Evolutionary conservation across 1,140 invertebrate species (phyloP).

Genomic region (Drosophila teissieri): DNA sequence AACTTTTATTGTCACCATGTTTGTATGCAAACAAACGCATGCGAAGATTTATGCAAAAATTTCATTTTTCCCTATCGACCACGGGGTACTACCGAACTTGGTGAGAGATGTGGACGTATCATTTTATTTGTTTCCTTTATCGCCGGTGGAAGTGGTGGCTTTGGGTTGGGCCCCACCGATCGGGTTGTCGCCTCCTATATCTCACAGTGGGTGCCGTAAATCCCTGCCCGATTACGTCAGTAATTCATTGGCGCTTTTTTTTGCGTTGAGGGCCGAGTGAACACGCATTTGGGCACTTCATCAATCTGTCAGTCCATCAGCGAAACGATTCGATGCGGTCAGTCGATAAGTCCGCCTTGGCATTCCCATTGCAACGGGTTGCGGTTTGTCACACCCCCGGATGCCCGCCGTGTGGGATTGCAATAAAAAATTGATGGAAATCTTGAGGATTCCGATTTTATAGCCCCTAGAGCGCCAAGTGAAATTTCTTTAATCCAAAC

Average conservation of each 20-base stretch:
- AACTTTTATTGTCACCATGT: constrained; percentile 42
- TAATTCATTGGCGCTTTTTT: constrained; percentile 43
- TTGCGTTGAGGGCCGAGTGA: constrained; percentile 16
- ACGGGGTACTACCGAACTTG: constrained; percentile 27
- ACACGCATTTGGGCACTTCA: constrained; percentile 46
- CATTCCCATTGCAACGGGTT: constrained; percentile 35
- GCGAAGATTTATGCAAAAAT: constrained; percentile 77
- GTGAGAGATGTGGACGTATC: constrained; percentile 10
- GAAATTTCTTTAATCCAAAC: constrained; percentile 2
- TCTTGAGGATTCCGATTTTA: constrained; percentile 13
- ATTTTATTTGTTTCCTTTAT: constrained; percentile 62
- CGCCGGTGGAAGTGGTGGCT: constrained; percentile 20
- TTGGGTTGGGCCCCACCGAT: constrained; percentile 26
- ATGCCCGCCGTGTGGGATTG: not conserved
- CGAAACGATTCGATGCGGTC: constrained; percentile 44
- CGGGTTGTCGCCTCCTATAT: constrained; percentile 9
- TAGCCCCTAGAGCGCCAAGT: not conserved
- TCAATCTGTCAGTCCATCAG: constrained; percentile 45
- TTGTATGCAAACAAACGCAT: constrained; percentile 29
- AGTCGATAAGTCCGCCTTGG: constrained; percentile 36
- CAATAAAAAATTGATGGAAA: constrained; percentile 17
- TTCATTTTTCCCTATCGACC: constrained; percentile 42
- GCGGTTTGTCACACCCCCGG: constrained; percentile 37
- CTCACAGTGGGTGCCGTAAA: constrained; percentile 36
- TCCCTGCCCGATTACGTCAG: constrained; percentile 67